Evolutionary conservation across 2,888 invertebrate species (phyloP).

Genomic region (Pediacus dermestoides): DNA sequence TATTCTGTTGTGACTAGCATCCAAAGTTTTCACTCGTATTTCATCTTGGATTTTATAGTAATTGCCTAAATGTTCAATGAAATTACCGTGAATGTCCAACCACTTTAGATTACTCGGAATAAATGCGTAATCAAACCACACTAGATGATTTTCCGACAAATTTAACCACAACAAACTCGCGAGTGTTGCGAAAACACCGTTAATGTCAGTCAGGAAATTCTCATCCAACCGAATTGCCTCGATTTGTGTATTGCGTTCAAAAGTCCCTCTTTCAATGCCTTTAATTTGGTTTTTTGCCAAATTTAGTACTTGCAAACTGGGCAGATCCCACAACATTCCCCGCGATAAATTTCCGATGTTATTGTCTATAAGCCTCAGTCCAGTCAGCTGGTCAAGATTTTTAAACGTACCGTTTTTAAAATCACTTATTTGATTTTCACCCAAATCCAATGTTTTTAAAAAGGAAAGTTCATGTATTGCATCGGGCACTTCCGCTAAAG

Average conservation of each 20-base stretch:
- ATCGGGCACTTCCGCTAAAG: conserved; percentile 75
- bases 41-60: conserved; percentile 82
- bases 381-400: conserved; percentile 81
- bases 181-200: conserved; percentile 82
- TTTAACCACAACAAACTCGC: conserved; percentile 84
- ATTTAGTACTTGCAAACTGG: conserved; percentile 80
- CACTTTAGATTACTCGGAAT: conserved; percentile 85
- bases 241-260: conserved; percentile 74
- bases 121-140: conserved; percentile 92
- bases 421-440: conserved; percentile 83
- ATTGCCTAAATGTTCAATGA: conserved; percentile 82
- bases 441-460: conserved; percentile 84
- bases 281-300: conserved; percentile 86
- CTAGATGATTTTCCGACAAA: conserved; percentile 85
- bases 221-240: conserved; percentile 86
- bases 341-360: conserved; percentile 79
- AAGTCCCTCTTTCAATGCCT: conserved; percentile 78
- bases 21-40: conserved; percentile 77
- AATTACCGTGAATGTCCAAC: conserved; percentile 88
- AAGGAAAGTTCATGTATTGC: conserved; percentile 77
- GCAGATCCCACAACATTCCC: conserved; percentile 84
- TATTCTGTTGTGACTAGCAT: conserved; percentile 86
- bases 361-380: conserved; percentile 85
- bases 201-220: conserved; percentile 83
- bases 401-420: conserved; percentile 82